Percentiles rank a stretch among this genome's conserved stretches.
These are phyloP conservation scores for Ridgeia piscesae DNA, from an alignment of 1,140 invertebrate genomes.

Conservation along the genomic window DNA sequence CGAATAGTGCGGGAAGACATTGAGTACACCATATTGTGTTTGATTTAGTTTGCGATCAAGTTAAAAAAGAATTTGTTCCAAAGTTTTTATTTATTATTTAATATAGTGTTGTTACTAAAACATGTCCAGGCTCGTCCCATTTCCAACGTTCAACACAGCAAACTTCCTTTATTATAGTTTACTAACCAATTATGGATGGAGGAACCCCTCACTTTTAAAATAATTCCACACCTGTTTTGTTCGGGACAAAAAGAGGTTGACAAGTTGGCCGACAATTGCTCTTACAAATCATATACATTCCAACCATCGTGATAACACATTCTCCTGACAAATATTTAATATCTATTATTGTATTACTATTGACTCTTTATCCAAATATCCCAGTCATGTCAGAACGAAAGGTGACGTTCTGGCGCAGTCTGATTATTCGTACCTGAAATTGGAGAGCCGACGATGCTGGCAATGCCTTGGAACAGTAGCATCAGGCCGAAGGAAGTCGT, in stretches of 20 bases:
- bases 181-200: too few relatives aligned
- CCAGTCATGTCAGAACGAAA: not conserved
- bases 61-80: too few relatives aligned
- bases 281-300: not conserved
- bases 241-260: too few relatives aligned
- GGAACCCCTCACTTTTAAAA: too few relatives aligned
- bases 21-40: not conserved
- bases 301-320: not conserved
- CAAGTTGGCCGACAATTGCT: not conserved
- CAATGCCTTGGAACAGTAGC: constrained; percentile 89
- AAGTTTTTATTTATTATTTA: too few relatives aligned
- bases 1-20: not conserved
- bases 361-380: not conserved
- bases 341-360: not conserved
- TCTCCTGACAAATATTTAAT: too few relatives aligned
- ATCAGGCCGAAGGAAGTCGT: constrained; percentile 93
- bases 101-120: too few relatives aligned
- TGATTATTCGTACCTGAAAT: constrained; percentile 72
- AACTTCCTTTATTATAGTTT: too few relatives aligned
- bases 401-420: not conserved
- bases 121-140: too few relatives aligned
- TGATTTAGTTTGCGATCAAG: not conserved
- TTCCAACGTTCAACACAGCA: too few relatives aligned
- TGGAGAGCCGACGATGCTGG: constrained; percentile 81
- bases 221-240: too few relatives aligned